phyloP scores from a whole-genome alignment of 2,113 vertebrate species.

The Eptesicus fuscus region DNA sequence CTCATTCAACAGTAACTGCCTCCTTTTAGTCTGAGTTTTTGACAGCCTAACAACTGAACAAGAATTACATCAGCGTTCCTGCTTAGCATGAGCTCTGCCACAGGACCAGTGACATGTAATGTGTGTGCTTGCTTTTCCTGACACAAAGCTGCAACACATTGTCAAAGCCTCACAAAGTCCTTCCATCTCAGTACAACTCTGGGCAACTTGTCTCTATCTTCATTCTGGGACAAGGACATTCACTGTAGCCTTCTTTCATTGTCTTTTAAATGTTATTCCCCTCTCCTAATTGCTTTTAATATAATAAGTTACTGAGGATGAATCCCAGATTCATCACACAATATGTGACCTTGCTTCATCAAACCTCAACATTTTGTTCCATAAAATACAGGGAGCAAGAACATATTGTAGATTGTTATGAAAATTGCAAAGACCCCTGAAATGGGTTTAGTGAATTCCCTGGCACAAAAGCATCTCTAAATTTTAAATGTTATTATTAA shows the following conservation, averaged over 20 bases:
- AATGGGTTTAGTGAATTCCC: conserved; percentile 8
- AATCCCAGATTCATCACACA: conserved; percentile 12
- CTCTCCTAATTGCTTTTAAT: conserved; percentile 18
- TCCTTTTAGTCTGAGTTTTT: conserved; percentile 5
- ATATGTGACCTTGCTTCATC: neutral
- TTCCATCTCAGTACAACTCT: neutral
- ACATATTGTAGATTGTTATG: neutral
- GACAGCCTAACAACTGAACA: neutral
- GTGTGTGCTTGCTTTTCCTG: neutral
- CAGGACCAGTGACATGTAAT: neutral
- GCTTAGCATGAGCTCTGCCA: neutral
- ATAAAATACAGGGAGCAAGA: conserved; percentile 3
- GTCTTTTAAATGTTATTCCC: conserved; percentile 1
- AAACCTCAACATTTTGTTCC: conserved; percentile 35
- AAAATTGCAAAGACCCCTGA: conserved; percentile 14
- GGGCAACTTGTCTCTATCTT: conserved; percentile 26
- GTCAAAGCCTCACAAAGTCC: conserved; percentile 20
- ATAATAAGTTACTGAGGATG: conserved; percentile 2
- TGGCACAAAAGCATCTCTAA: neutral
- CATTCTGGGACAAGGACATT: conserved; percentile 23
- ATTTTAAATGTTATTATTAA: conserved; percentile 33
- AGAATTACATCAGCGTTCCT: neutral
- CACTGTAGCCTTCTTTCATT: conserved; percentile 1
- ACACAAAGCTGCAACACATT: neutral
- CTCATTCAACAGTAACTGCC: neutral